Evolutionary conservation across 1,140 invertebrate species (phyloP), one percentile per base, ranked within the genome.

Genomic region (Diorhabda carinulata): DNA sequence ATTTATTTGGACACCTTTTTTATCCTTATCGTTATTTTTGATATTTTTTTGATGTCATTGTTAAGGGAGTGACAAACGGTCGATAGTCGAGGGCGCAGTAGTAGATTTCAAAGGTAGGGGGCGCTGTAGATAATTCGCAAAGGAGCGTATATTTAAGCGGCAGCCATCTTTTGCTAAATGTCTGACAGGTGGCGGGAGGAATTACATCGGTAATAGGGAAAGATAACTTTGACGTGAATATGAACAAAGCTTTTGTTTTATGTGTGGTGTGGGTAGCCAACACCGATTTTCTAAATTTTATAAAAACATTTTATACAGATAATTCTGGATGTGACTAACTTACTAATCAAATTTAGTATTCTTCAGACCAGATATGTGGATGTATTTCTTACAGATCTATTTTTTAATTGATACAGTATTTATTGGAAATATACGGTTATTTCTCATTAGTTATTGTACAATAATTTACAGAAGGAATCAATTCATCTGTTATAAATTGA

Each of bases 271-370:
- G 41, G 58, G 10, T 6, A n/a, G 59, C 43, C 52, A 44, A 68
- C 67, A 68, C 62, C 43, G 67, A 68, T 68, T 68, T 68, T 60
- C 5, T 60, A 6, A 60, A 60, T 60, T 8, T 41, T 25, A 60
- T 60, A 25, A 25, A 25, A 25, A 25, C 25, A 0, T 25, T 25
- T 25, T 1, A 25, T 25, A 25, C 25, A 25, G 25, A 25, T 25
- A 25, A 25, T 25, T 25, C 25, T 25, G 25, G 25, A 25, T 25
- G 1, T 25, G 25, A 25, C 25, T 25, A 25, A 25, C 25, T 25
- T 25, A 1, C 0, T n/a, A 25, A 1, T 25, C 25, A 25, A 25
- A 25, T 25, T 25, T 25, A 25, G 2, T 25, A 25, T 25, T 25
- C 25, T 25, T 1, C 25, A 1, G 25, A 25, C 25, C 25, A 25